Evolutionary conservation across 2,888 invertebrate genomes (phyloP).

Genomic region (Pristionchus fissidentatus): DNA sequence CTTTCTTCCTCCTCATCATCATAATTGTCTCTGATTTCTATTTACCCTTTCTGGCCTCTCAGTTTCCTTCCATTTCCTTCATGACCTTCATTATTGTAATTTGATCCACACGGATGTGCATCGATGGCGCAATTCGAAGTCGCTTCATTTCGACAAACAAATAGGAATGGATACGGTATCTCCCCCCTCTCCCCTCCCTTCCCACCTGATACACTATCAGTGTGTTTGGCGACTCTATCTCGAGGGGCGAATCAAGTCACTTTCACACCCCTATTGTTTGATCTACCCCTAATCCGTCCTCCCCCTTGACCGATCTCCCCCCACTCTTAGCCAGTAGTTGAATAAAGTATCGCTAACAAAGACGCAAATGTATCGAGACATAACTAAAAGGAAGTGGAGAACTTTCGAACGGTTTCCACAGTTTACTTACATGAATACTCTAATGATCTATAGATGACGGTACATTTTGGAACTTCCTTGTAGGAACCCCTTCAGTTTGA

Average conservation of each 20-base stretch:
- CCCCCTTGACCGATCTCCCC: conserved; percentile 9
- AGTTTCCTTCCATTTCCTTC: conserved; percentile 33
- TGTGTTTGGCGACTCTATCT: conserved; percentile 32
- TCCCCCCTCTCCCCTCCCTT: background rate
- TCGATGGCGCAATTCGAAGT: conserved; percentile 33
- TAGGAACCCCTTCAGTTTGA: too few relatives aligned
- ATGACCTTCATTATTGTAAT: conserved; percentile 45
- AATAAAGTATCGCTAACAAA: conserved; percentile 15
- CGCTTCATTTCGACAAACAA: conserved; percentile 41
- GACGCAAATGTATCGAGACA: background rate
- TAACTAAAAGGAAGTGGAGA: background rate
- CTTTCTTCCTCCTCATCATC: conserved; percentile 28
- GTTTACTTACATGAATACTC: too few relatives aligned
- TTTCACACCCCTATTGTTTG: conserved; percentile 47
- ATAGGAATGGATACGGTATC: conserved; percentile 24
- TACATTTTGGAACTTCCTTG: too few relatives aligned
- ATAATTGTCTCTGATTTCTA: background rate
- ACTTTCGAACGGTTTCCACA: too few relatives aligned
- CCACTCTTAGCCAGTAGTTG: background rate
- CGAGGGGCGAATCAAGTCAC: conserved; percentile 23
- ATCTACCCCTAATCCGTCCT: conserved; percentile 23
- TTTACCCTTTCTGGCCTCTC: background rate
- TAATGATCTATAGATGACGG: too few relatives aligned
- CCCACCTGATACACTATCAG: conserved; percentile 43
- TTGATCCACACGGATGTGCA: background rate